These are phyloP conservation scores for Philaethria dido DNA, from an alignment of 2,888 invertebrate species.

Conservation along the genomic window DNA sequence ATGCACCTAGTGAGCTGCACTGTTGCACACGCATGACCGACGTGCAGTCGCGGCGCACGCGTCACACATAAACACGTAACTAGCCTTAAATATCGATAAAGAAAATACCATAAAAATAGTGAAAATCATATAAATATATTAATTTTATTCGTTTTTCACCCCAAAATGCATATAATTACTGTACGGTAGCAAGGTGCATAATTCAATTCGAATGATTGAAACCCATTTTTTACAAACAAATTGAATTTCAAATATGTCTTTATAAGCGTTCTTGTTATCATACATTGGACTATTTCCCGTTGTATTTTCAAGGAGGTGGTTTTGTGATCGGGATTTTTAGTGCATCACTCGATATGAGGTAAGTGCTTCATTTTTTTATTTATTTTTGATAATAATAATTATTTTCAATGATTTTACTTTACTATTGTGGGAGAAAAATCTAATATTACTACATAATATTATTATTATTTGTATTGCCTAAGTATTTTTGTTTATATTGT, in stretches of 20 bases:
- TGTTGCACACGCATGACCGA: constrained; percentile 65
- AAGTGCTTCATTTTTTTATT: constrained; percentile 47
- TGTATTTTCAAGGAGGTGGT: constrained; percentile 60
- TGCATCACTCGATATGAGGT: constrained; percentile 61
- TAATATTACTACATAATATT: not conserved
- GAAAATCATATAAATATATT: not conserved
- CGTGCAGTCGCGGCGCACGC: constrained; percentile 59
- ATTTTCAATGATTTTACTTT: not conserved
- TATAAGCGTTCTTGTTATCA: constrained; percentile 73
- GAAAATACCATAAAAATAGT: not conserved
- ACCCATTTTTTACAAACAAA: constrained; percentile 75
- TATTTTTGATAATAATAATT: too few relatives aligned
- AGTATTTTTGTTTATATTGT: not conserved
- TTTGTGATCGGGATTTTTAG: constrained; percentile 54
- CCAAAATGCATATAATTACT: constrained; percentile 23
- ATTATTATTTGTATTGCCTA: not conserved
- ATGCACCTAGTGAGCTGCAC: constrained; percentile 49
- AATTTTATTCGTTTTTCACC: not conserved
- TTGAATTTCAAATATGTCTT: constrained; percentile 81
- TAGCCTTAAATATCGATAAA: constrained; percentile 32
- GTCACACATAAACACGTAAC: constrained; percentile 62
- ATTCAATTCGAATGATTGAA: constrained; percentile 61
- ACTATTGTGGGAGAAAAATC: not conserved
- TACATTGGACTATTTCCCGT: constrained; percentile 69
- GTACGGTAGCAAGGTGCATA: constrained; percentile 61